Evolutionary conservation across 2,113 vertebrate genomes (phyloP).

Genomic region (Mugil cephalus): DNA sequence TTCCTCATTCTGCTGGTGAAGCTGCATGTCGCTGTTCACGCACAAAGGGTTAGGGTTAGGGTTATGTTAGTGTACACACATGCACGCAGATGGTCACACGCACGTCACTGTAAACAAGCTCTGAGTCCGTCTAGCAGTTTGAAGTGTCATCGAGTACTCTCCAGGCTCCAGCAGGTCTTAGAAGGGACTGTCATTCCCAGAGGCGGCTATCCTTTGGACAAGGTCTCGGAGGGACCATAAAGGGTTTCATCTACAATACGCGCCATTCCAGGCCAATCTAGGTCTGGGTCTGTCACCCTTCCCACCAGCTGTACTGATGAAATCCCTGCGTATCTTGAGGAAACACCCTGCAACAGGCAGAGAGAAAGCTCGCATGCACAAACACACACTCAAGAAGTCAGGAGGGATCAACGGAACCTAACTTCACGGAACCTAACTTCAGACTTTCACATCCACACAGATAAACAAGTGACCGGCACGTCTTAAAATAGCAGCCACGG

Average conservation of each 20-base stretch:
- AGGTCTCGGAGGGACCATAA: slow-evolving; percentile 1
- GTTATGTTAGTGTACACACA: neutral
- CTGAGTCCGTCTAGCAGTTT: slow-evolving; percentile 5
- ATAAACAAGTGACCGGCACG: neutral
- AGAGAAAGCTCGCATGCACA: neutral
- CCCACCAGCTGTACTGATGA: slow-evolving; percentile 60
- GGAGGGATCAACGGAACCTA: slow-evolving; percentile 1
- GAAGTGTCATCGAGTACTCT: slow-evolving; percentile 4
- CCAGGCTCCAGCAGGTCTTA: slow-evolving; percentile 2
- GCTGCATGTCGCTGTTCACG: slow-evolving; percentile 17
- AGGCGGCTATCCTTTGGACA: slow-evolving; percentile 3
- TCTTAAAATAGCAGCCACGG: slow-evolving; percentile 52
- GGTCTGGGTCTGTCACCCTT: slow-evolving; percentile 33
- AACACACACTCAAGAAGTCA: neutral
- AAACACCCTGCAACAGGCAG: slow-evolving; percentile 24
- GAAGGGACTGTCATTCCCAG: slow-evolving; percentile 11
- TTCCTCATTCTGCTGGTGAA: slow-evolving; percentile 59
- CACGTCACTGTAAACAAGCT: neutral
- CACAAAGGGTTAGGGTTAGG: slow-evolving; percentile 37
- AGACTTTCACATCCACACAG: slow-evolving; percentile 22
- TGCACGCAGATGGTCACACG: neutral
- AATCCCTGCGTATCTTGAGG: slow-evolving; percentile 24
- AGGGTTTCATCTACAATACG: slow-evolving; percentile 3
- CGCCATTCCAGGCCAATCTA: slow-evolving; percentile 19
- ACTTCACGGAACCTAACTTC: slow-evolving; percentile 6